A percentile compares a stretch with the other conserved stretches of the same genome.
These are phyloP conservation scores for Drosophila subsilvestris DNA, from an alignment of 2,888 invertebrate genomes.

Conservation along the genomic window DNA sequence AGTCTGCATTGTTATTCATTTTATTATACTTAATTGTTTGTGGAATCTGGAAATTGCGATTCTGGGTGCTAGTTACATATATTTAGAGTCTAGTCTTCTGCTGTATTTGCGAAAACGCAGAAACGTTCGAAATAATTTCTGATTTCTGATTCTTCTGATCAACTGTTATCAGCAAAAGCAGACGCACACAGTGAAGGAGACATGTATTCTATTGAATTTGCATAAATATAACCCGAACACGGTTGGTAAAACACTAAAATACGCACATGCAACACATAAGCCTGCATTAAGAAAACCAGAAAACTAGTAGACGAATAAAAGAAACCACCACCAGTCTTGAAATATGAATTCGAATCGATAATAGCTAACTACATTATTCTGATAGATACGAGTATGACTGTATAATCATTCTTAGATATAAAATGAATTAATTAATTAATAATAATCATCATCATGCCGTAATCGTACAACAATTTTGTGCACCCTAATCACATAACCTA, in stretches of 20 bases:
- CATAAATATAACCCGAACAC: constrained; percentile 16
- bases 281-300: not conserved
- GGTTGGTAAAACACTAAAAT: constrained; percentile 30
- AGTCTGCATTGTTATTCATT: no score
- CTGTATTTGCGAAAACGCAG: not conserved
- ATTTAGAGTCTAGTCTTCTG: not conserved
- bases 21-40: not conserved
- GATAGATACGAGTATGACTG: no score
- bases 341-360: not conserved
- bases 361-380: not conserved
- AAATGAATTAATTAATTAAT: not conserved
- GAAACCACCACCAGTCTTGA: not conserved
- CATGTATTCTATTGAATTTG: constrained; percentile 25
- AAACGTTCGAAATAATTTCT: not conserved
- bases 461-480: constrained; percentile 2
- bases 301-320: not conserved
- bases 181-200: constrained; percentile 10
- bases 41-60: not conserved
- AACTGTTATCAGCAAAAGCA: constrained; percentile 19
- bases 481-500: constrained; percentile 7
- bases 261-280: not conserved
- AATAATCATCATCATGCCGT: not conserved
- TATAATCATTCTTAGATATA: not conserved
- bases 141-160: constrained; percentile 23
- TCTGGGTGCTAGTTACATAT: not conserved